Evolutionary conservation across 2,888 invertebrate species (phyloP).

Genomic region (Agrilus mali): DNA sequence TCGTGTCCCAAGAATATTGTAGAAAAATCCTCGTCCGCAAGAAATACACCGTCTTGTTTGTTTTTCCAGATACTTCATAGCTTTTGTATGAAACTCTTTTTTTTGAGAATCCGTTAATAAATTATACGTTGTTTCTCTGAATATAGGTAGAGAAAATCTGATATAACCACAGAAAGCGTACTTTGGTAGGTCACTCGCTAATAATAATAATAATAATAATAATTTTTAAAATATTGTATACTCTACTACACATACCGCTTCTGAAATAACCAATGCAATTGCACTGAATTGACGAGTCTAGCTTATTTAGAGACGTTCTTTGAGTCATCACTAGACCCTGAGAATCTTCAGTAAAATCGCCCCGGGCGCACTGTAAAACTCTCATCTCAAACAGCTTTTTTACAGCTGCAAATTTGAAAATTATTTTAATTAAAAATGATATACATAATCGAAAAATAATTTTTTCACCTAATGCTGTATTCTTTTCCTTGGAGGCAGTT

Average conservation of each 20-base stretch:
- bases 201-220: too few species aligned
- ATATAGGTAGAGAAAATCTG: slow-evolving; percentile 43
- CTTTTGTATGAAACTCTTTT: slow-evolving; percentile 45
- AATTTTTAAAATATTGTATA: too few species aligned
- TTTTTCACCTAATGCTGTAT: slow-evolving; percentile 39
- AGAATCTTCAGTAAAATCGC: slow-evolving; percentile 40
- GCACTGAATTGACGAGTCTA: slow-evolving; percentile 28
- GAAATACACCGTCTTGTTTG: slow-evolving; percentile 42
- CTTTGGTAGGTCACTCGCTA: slow-evolving; percentile 38
- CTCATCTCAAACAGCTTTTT: slow-evolving; percentile 45
- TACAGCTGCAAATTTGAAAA: slow-evolving; percentile 33
- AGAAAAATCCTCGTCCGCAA: slow-evolving; percentile 46
- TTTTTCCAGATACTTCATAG: slow-evolving; percentile 43
- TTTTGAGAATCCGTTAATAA: slow-evolving; percentile 50
- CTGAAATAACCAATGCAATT: slow-evolving; percentile 31
- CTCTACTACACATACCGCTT: slow-evolving; percentile 21
- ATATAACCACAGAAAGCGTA: slow-evolving; percentile 52
- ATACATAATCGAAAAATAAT: background rate
- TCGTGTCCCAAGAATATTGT: slow-evolving; percentile 33
- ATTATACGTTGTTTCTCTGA: slow-evolving; percentile 48
- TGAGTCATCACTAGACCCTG: slow-evolving; percentile 25
- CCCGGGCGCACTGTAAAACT: slow-evolving; percentile 47
- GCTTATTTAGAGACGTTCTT: slow-evolving; percentile 23
- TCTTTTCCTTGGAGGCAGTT: slow-evolving; percentile 30
- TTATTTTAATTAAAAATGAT: background rate